Base-by-base conservation (phyloP, 2,888 invertebrate species). In the Vanessa cardui region DNA sequence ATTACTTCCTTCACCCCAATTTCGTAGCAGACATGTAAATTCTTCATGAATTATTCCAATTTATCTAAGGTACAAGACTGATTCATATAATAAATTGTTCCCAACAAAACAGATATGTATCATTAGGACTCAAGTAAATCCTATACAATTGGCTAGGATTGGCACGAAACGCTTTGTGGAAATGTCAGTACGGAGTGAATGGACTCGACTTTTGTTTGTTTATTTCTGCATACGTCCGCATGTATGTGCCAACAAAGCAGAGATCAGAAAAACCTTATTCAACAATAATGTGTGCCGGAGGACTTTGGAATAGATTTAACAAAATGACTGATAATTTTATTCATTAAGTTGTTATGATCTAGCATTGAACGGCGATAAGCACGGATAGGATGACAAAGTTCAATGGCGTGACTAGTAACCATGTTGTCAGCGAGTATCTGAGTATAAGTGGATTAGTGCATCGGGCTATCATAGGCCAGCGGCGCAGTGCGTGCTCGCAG, bases 151-250 rank as follows among this genome's bases (percentile, higher is more conserved):
- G 77, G 75, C 78, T 77, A 73, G 62, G 79, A 89, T 87, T 86
- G 88, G 87, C 89, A 88, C 84, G 82, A 80, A 83, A 80, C 82
- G 63, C 64, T 64, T 68, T 80, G 80, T 83, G 86, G 84, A 91
- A 91, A 92, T 91, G 91, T 90, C 92, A 92, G 85, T 82, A 77
- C 82, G 78, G 86, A 87, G 90, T 91, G 90, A 92, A 92, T 90
- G 90, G 90, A 89, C 90, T 87, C 84, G 78, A 84, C 82, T 84
- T 87, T 85, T 85, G 84, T 87, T 87, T 87, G 81, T 90, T 88
- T 88, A 86, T 88, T 86, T 83, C 77, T 84, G 81, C 82, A 84
- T 87, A 86, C 83, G 85, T 89, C 89, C 89, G 90, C 84, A 83
- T 89, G 80, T 85, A 85, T 83, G 86, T 90, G 91, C 90, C 89